Percentiles rank a stretch among this genome's conserved stretches.
These are phyloP conservation scores for Campoplex nolae DNA, from an alignment of 2,888 invertebrate genomes.

Conservation along the genomic window DNA sequence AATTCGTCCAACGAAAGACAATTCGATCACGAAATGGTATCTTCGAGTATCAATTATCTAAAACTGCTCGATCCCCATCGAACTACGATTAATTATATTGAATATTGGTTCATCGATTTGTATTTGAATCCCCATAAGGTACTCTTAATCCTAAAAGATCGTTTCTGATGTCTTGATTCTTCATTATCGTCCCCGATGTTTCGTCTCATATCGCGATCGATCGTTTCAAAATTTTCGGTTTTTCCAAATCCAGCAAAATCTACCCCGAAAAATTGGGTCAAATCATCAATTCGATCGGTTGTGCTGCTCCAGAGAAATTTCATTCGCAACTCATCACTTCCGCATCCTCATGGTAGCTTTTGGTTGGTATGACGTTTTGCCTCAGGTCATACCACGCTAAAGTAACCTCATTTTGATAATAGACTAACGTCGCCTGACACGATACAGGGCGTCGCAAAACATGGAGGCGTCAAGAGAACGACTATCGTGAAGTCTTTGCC, in stretches of 20 bases:
- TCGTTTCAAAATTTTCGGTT: not conserved
- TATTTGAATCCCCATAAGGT: not conserved
- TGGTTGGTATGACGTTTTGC: not conserved
- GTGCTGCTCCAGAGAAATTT: not conserved
- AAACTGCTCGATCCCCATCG: conserved; percentile 12
- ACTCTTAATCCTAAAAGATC: not conserved
- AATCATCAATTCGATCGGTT: not conserved
- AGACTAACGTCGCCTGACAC: not conserved
- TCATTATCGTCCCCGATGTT: not conserved
- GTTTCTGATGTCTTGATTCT: not conserved
- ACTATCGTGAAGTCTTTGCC: too few relatives aligned
- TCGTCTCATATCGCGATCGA: not conserved
- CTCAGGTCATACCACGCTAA: not conserved
- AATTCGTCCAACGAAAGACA: conserved; percentile 39
- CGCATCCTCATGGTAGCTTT: not conserved
- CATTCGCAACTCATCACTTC: not conserved
- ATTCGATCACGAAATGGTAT: conserved; percentile 46
- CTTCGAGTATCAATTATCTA: conserved; percentile 32
- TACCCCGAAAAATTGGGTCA: not conserved
- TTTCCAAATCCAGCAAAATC: not conserved
- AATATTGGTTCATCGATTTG: conserved; percentile 3
- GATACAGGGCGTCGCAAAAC: not conserved
- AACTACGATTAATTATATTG: conserved; percentile 3
- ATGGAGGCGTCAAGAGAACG: not conserved
- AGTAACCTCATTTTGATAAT: not conserved